Percentiles rank a stretch among this genome's conserved stretches.
These are phyloP conservation scores for Oxycera nigricornis DNA, from an alignment of 2,888 invertebrate species.

Conservation along the genomic window DNA sequence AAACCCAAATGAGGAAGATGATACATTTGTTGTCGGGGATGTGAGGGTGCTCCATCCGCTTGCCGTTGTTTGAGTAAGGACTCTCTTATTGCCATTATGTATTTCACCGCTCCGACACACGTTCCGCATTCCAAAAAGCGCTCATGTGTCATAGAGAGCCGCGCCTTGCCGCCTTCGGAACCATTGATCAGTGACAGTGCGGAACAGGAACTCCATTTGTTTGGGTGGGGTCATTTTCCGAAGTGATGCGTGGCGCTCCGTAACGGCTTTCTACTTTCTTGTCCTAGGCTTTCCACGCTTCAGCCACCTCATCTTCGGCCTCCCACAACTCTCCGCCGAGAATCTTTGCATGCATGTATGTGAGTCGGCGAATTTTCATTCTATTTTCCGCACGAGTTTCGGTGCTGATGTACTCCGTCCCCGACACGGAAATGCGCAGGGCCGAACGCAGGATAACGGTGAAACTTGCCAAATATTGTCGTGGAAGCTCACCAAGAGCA, in stretches of 20 bases:
- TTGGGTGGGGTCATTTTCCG: slow-evolving; percentile 34
- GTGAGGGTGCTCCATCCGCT: no score
- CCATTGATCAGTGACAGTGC: slow-evolving; percentile 16
- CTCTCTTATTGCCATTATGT: no score
- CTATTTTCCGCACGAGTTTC: background rate
- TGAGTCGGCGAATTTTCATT: background rate
- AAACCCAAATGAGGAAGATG: no score
- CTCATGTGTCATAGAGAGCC: slow-evolving; percentile 3
- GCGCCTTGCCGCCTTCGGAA: slow-evolving; percentile 18
- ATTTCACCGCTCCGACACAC: no score
- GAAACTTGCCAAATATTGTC: background rate
- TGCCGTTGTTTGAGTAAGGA: no score
- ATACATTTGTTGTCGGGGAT: no score
- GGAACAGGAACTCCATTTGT: slow-evolving; percentile 22
- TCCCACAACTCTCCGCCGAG: background rate
- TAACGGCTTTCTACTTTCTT: background rate
- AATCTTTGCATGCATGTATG: background rate
- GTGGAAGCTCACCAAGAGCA: background rate
- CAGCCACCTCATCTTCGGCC: background rate
- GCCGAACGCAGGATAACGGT: background rate
- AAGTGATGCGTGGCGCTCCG: background rate
- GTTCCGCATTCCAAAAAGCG: background rate
- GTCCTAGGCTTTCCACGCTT: slow-evolving; percentile 14
- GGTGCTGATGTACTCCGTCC: background rate
- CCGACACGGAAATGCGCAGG: slow-evolving; percentile 27